Base-by-base conservation (phyloP, 2,113 vertebrate genomes). In the Cynocephalus volans region DNA sequence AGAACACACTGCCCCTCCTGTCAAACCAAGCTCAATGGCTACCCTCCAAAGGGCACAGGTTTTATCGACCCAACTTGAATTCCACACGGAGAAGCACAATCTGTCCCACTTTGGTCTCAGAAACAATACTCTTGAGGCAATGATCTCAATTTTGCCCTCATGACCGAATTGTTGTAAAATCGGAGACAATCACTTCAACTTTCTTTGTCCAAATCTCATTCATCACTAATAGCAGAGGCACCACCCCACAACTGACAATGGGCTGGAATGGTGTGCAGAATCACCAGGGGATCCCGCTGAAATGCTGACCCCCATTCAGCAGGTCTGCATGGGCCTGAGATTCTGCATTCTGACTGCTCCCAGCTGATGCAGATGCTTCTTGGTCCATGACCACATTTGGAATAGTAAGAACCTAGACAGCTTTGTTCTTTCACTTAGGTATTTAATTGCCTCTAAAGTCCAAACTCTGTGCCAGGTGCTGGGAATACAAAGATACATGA, bases 11-110 rank as follows among this genome's bases (percentile, higher is more conserved):
- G 82, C 12, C 19, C 28, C 31, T 82, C 33, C 13, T 86, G 14
- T 33, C 62, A 92, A 82, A 50, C 7, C n/a, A 21, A 79, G 48
- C 31, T 65, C 36, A 41, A 64, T 56, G n/a, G 2, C 24, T 96
- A 1, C 1, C 76, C 28, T 50, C n/a, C 41, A 62, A 33, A 83
- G 75, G 11, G 33, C 50, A 72, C 23, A 80, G 60, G 58, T 92
- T 96, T 89, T 88, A 91, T 95, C 79, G 4, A 52, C 13, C 33
- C 48, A 93, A 52, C 1, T 41, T 24, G 26, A 67, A 86, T 89
- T 83, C 18, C 8, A 75, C 31, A 19, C 15, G 77, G 11, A 89
- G 33, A 82, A 48, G 48, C 26, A 67, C 21, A 36, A 10, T 19
- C n/a, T 86, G 21, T 28, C n/a, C 41, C 15, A 19, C 31, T 75